A percentile compares a stretch with the other conserved stretches of the same genome.
phyloP scores from a whole-genome alignment of 2,113 vertebrate genomes.

The Ailurus styani region DNA sequence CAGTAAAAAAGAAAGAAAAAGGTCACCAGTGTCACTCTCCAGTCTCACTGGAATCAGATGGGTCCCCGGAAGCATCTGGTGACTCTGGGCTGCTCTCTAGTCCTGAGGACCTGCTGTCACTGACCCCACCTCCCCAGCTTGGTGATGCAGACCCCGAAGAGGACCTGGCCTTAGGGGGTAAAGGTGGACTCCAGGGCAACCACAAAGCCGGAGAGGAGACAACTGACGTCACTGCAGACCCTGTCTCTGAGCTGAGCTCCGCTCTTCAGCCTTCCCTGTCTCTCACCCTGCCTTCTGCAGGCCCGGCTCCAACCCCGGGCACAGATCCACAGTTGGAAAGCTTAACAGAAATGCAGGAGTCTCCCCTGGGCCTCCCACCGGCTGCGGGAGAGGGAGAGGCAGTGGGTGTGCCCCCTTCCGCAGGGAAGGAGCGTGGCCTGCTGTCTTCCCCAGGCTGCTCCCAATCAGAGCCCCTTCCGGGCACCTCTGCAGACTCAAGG shows the following conservation, averaged over 20 bases:
- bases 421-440: neutral
- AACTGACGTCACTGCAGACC: conserved; percentile 34
- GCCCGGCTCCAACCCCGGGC: fast-evolving
- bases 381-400: neutral
- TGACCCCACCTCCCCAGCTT: conserved; percentile 84
- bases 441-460: fast-evolving
- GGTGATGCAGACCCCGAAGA: conserved; percentile 83
- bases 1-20: conserved; percentile 85
- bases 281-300: neutral
- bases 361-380: conserved; percentile 17
- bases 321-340: conserved; percentile 51
- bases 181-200: conserved; percentile 80
- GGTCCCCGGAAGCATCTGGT: conserved; percentile 38
- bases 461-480: neutral
- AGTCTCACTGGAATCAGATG: conserved; percentile 76
- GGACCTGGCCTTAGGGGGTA: conserved; percentile 85
- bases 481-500: conserved; percentile 43
- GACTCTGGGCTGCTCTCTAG: conserved; percentile 75
- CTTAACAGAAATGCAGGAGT: conserved; percentile 69
- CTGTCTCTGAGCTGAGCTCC: neutral
- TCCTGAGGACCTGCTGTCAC: conserved; percentile 77
- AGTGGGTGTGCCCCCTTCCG: fast-evolving
- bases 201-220: conserved; percentile 83
- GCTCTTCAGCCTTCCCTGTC: fast-evolving
- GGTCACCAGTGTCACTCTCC: conserved; percentile 68